These are phyloP conservation scores for Dorcus hopei DNA, from an alignment of 2,888 invertebrate genomes.

Conservation along the genomic window DNA sequence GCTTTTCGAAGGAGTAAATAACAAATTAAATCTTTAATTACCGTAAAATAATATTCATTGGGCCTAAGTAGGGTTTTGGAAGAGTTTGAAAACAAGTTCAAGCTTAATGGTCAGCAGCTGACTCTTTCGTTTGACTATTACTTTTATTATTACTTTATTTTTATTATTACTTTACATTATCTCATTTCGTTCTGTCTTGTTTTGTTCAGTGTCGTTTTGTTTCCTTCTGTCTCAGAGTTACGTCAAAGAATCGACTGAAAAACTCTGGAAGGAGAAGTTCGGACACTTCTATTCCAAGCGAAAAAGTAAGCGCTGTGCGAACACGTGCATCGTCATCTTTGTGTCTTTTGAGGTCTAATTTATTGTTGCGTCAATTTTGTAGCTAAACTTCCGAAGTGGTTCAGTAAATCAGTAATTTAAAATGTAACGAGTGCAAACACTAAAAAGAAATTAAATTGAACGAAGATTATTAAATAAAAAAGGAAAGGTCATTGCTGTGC, in stretches of 20 bases:
- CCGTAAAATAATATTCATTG: background rate
- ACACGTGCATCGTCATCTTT: background rate
- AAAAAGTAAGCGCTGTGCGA: conserved; percentile 70
- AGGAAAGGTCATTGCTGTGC: no score
- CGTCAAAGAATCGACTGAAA: conserved; percentile 81
- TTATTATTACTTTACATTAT: conserved; percentile 8
- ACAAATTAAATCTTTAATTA: background rate
- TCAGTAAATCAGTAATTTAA: conserved; percentile 54
- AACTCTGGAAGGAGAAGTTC: conserved; percentile 83
- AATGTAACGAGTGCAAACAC: no score
- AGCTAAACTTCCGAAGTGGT: conserved; percentile 95
- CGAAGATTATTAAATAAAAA: no score
- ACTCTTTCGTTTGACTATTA: background rate
- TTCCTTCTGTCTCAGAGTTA: conserved; percentile 61
- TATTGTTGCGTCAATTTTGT: conserved; percentile 23
- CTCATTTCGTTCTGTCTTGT: conserved; percentile 18
- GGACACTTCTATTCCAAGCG: conserved; percentile 86
- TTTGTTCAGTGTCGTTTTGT: conserved; percentile 14
- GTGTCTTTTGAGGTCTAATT: background rate
- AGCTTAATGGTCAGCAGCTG: conserved; percentile 63
- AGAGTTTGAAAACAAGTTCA: conserved; percentile 83
- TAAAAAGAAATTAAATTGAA: no score
- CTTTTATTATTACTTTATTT: conserved; percentile 7
- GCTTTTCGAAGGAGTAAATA: conserved; percentile 93
- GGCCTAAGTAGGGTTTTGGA: conserved; percentile 69